These are phyloP conservation scores for Melanchra persicariae DNA, from an alignment of 2,888 invertebrate genomes.

Conservation along the genomic window DNA sequence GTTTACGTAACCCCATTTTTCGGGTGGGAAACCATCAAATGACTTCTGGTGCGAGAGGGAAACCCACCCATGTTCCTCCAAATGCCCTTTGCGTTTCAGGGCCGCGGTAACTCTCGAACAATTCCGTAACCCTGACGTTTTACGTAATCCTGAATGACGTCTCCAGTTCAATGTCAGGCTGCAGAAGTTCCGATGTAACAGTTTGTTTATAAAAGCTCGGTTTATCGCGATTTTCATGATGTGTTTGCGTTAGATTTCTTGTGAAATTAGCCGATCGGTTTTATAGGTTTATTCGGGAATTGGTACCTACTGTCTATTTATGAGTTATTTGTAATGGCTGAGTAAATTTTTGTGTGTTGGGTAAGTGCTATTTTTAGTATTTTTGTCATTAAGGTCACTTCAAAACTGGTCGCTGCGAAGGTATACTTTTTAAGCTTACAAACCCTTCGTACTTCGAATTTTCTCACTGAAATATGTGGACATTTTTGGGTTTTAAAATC, in stretches of 20 bases:
- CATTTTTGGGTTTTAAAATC: too few relatives aligned
- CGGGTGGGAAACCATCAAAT: too few relatives aligned
- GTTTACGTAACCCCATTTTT: too few relatives aligned
- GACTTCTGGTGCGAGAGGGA: too few relatives aligned
- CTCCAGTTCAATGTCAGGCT: constrained; percentile 54
- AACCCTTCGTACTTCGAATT: too few relatives aligned
- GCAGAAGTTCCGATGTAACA: constrained; percentile 47
- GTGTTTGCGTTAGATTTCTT: constrained; percentile 51
- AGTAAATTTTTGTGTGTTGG: background rate
- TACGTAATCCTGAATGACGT: constrained; percentile 37
- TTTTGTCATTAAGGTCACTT: background rate
- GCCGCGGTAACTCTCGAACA: background rate
- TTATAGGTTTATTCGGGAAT: constrained; percentile 53
- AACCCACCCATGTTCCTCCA: too few relatives aligned
- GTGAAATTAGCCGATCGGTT: constrained; percentile 57
- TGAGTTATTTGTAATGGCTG: constrained; percentile 15
- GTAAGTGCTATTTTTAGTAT: background rate
- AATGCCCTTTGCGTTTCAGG: too few relatives aligned
- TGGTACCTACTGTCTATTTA: constrained; percentile 44
- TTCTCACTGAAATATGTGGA: too few relatives aligned
- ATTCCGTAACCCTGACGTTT: background rate
- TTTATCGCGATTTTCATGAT: constrained; percentile 54
- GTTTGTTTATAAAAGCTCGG: constrained; percentile 54
- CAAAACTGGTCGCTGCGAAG: background rate
- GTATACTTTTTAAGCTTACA: too few relatives aligned